Percentiles rank a stretch among this genome's conserved stretches.
These are phyloP conservation scores for Thalassoma bifasciatum DNA, from an alignment of 2,113 vertebrate species.

Conservation along the genomic window DNA sequence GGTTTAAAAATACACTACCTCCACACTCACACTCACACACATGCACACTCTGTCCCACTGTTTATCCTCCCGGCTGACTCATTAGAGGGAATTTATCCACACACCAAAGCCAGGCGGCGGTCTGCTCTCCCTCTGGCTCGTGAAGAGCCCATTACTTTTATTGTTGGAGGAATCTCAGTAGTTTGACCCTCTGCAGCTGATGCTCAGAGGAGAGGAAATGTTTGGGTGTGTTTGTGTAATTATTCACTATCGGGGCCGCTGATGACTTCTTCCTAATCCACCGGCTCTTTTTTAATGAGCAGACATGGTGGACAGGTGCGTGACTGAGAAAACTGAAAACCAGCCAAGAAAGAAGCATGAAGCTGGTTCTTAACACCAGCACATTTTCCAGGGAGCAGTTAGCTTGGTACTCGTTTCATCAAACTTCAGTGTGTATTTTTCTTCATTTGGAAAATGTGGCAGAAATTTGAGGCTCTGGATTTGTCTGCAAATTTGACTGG, in stretches of 20 bases:
- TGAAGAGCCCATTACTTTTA: constrained; percentile 36
- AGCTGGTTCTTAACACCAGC: neutral
- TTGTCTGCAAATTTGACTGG: too few species aligned
- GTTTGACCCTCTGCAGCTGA: constrained; percentile 39
- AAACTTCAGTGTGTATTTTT: neutral
- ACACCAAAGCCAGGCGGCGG: constrained; percentile 15
- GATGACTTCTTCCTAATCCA: constrained; percentile 36
- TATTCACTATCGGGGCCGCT: constrained; percentile 40
- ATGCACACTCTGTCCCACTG: constrained; percentile 38
- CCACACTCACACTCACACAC: neutral
- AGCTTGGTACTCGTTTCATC: too few species aligned
- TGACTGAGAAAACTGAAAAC: neutral
- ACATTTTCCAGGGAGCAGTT: too few species aligned
- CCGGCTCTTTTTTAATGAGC: constrained; percentile 54
- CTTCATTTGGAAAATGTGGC: too few species aligned
- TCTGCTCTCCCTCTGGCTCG: constrained; percentile 12
- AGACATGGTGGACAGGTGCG: neutral
- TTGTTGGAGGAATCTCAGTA: constrained; percentile 31
- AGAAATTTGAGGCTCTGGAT: too few species aligned
- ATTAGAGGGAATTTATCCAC: constrained; percentile 41
- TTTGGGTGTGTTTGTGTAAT: constrained; percentile 48
- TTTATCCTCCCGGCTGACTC: constrained; percentile 44
- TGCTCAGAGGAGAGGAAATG: constrained; percentile 5
- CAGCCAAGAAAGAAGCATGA: neutral
- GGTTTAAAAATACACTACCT: neutral